A percentile compares a stretch with the other conserved stretches of the same genome.
Evolutionary conservation across 2,113 vertebrate genomes (phyloP).

Genomic region (Daphoenositta chrysoptera): DNA sequence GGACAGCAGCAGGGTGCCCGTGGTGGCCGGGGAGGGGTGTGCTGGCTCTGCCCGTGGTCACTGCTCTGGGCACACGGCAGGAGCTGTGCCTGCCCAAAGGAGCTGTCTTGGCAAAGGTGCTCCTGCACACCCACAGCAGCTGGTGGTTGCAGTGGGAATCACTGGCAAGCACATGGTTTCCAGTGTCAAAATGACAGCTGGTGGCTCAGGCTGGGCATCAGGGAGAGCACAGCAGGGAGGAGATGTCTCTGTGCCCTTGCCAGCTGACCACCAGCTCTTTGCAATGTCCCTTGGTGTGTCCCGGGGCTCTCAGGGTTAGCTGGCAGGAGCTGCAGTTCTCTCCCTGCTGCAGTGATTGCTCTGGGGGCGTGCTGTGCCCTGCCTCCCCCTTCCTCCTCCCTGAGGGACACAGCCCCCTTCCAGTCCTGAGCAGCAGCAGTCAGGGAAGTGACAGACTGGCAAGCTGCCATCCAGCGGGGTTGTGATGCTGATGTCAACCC

Average conservation of each 20-base stretch:
- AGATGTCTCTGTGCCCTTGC: not conserved
- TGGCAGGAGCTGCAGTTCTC: not conserved
- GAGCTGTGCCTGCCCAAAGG: not conserved
- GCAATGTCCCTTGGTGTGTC: fast-evolving
- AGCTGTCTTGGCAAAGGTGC: not conserved
- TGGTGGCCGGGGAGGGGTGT: fast-evolving
- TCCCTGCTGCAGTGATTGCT: not conserved
- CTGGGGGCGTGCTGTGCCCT: not conserved
- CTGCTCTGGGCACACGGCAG: fast-evolving
- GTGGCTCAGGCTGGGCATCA: not conserved
- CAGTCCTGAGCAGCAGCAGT: not conserved
- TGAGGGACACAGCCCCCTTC: not conserved
- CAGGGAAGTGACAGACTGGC: not conserved
- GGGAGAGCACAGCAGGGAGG: not conserved
- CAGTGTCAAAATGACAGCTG: not conserved
- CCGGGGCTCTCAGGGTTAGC: not conserved
- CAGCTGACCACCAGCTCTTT: not conserved
- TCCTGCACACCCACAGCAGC: not conserved
- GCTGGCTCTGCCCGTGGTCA: not conserved
- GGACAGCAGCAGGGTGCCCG: not conserved
- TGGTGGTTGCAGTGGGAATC: not conserved
- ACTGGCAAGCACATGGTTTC: not conserved
- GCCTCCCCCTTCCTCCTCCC: not conserved
- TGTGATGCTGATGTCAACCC: not conserved
- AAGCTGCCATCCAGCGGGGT: not conserved